Conservation (phyloP, 2,888 invertebrate genomes). For the Lapara coniferarum region DNA sequence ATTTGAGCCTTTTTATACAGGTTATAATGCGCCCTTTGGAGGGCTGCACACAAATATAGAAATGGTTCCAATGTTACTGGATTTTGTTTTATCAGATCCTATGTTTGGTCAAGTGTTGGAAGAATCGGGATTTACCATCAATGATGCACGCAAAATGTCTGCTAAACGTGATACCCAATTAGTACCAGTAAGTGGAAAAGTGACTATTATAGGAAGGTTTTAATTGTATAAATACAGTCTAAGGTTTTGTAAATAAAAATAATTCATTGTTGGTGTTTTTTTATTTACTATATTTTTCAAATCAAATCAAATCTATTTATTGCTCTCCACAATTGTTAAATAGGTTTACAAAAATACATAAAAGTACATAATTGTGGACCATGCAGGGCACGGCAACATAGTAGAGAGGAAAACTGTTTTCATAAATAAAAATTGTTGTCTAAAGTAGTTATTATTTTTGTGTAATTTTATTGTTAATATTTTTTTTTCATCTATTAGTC, state of each 20-base stretch:
- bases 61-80: constrained; percentile 12
- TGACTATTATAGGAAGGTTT: constrained; percentile 35
- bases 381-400: too few relatives aligned
- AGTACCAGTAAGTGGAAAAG: constrained; percentile 34
- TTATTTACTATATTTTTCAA: too few relatives aligned
- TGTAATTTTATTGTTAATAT: too few relatives aligned
- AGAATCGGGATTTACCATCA: background rate
- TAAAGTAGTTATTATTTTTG: too few relatives aligned
- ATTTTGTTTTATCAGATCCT: background rate
- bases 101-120: background rate
- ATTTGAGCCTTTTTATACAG: constrained; percentile 12
- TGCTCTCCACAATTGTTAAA: too few relatives aligned
- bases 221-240: constrained; percentile 27
- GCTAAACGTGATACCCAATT: constrained; percentile 17
- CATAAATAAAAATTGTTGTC: too few relatives aligned
- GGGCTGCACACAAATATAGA: background rate
- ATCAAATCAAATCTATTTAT: too few relatives aligned
- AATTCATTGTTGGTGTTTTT: background rate
- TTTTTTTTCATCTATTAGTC: too few relatives aligned
- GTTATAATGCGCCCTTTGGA: background rate
- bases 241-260: background rate
- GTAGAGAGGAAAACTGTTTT: too few relatives aligned
- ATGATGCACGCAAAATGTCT: constrained; percentile 1
- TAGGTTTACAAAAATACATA: too few relatives aligned
- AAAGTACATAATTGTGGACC: too few relatives aligned